Base-by-base conservation (phyloP, 2,113 vertebrate genomes). In the Takifugu flavidus region DNA sequence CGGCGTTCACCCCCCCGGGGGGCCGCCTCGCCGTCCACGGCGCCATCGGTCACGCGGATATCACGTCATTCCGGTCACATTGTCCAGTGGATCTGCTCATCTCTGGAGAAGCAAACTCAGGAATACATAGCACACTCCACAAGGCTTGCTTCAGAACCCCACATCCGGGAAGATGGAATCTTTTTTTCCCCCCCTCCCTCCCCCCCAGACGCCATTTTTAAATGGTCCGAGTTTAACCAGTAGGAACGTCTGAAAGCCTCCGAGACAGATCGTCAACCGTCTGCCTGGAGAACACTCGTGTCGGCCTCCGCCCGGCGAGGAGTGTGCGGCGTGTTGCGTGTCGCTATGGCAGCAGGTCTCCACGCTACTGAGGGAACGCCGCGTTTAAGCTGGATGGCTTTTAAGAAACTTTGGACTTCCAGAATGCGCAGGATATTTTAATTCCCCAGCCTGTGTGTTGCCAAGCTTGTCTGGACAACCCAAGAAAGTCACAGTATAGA, bases 81-180 rank as follows among this genome's bases (percentile, higher is more conserved):
- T 62, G 68, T 82, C 63, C 34, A 78, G 49, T 65, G 62, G 68
- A 44, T 58, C 72, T 71, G 65, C 59, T 61, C 78, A 66, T 82
- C 78, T 71, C 70, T 81, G 69, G 75, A 82, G 70, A 81, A 78
- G 76, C 77, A 83, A 88, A 87, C 87, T 90, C 89, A 90, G 88
- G 89, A 88, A 90, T 87, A 82, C 70, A 86, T 85, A 79, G 82
- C 80, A 79, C 80, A 88, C 70, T 77, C 70, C 44, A 77, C 66
- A 80, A 71, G 63, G 72, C 67, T 85, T 78, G 77, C 73, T 79
- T 83, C 74, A 53, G 53, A 75, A 76, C 54, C 71, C 0, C 15
- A 62, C 67, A 63, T 43, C n/a, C 71, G 72, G 59, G 56, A 68
- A 69, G 59, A 59, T 66, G 61, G 28, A 56, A 79, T 31, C 26